Percentiles rank a stretch among this genome's conserved stretches.
Evolutionary conservation across 1,140 invertebrate genomes (phyloP).

Genomic region (Drosophila punjabiensis): DNA sequence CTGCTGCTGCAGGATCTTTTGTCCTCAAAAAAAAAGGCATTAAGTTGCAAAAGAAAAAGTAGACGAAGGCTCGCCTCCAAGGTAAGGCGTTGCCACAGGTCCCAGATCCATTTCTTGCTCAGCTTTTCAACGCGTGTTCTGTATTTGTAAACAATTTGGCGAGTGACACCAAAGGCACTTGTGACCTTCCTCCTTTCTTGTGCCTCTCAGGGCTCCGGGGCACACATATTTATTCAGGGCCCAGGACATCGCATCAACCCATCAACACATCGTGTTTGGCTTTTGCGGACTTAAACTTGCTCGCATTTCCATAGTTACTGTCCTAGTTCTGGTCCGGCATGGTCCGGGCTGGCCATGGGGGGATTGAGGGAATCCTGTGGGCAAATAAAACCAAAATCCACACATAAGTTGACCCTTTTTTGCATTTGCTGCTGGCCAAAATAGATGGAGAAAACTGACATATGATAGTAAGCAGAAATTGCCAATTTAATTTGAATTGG

Average conservation of each 20-base stretch:
- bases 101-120: slow-evolving; percentile 28
- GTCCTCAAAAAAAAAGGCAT: slow-evolving; percentile 55
- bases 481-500: slow-evolving; percentile 27
- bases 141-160: slow-evolving; percentile 75
- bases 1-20: slow-evolving; percentile 26
- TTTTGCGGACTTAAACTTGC: slow-evolving; percentile 44
- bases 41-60: slow-evolving; percentile 43
- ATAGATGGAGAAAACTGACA: not conserved
- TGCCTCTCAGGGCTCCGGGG: slow-evolving; percentile 1
- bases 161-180: slow-evolving; percentile 57
- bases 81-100: slow-evolving; percentile 59
- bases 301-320: slow-evolving; percentile 60
- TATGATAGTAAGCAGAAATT: slow-evolving; percentile 4
- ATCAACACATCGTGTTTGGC: slow-evolving; percentile 23
- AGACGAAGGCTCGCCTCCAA: slow-evolving; percentile 39
- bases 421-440: slow-evolving; percentile 9
- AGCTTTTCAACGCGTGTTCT: slow-evolving; percentile 74
- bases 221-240: slow-evolving; percentile 46
- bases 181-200: slow-evolving; percentile 35
- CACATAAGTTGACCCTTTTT: slow-evolving; percentile 18
- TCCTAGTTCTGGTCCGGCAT: slow-evolving; percentile 52
- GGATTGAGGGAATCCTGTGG: slow-evolving; percentile 17
- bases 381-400: not conserved
- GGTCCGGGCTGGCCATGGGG: not conserved
- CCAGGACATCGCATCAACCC: slow-evolving; percentile 2